A percentile compares a stretch with the other conserved stretches of the same genome.
Evolutionary conservation across 2,797 vertebrate genomes (phyloP).

Genomic region (Loriculus beryllinus): DNA sequence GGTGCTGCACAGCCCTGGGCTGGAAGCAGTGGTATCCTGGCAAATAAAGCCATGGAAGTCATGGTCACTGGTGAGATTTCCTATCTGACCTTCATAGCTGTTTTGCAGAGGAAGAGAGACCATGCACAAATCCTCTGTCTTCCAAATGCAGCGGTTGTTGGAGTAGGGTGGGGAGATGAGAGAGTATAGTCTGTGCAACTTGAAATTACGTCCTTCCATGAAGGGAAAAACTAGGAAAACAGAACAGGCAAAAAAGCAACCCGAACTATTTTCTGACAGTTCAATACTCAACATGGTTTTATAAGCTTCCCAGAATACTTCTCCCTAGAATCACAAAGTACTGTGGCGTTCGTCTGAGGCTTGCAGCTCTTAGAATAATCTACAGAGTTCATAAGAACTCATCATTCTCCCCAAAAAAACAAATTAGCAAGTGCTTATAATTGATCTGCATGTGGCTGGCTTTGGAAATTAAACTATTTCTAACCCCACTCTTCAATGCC

Average conservation of each 20-base stretch:
- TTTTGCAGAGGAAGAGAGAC: not conserved
- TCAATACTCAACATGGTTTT: conserved; percentile 14
- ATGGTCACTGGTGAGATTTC: not conserved
- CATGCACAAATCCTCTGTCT: not conserved
- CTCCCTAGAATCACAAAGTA: not conserved
- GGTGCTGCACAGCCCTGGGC: not conserved
- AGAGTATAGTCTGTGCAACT: not conserved
- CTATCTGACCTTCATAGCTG: not conserved
- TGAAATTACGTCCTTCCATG: not conserved
- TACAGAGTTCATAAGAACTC: not conserved
- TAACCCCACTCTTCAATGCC: not conserved
- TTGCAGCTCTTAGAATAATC: conserved; percentile 47
- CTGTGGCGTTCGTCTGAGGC: not conserved
- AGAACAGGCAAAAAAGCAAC: fast-evolving
- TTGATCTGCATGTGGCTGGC: not conserved
- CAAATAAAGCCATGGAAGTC: not conserved
- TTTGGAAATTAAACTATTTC: not conserved
- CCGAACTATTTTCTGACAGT: conserved; percentile 9
- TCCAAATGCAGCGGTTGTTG: not conserved
- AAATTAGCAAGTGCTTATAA: not conserved
- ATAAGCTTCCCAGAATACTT: conserved; percentile 27
- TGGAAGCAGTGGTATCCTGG: not conserved
- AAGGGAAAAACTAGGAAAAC: not conserved
- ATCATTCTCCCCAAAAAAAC: not conserved
- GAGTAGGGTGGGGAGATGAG: not conserved